These are phyloP conservation scores for Lagria hirta DNA, from an alignment of 2,888 invertebrate genomes.

Conservation along the genomic window DNA sequence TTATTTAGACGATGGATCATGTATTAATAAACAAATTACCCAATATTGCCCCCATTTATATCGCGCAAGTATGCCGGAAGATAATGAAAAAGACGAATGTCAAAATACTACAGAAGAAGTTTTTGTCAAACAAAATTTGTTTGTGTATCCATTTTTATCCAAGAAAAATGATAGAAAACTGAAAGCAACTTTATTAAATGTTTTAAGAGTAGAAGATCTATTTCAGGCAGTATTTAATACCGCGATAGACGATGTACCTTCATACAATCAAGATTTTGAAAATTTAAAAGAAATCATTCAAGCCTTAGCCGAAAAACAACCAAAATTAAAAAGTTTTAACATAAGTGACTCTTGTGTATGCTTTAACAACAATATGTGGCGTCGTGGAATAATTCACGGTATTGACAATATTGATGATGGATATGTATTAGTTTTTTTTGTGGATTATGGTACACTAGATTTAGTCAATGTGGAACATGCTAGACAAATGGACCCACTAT, in stretches of 20 bases:
- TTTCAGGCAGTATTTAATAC: constrained; percentile 37
- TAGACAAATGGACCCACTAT: constrained; percentile 57
- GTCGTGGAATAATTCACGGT: constrained; percentile 66
- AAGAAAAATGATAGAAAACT: no score
- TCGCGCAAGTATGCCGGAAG: constrained; percentile 1
- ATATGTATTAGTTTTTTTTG: constrained; percentile 64
- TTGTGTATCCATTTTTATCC: background rate
- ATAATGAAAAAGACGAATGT: background rate
- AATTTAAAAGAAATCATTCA: constrained; percentile 59
- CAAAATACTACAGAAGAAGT: background rate
- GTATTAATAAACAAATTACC: constrained; percentile 56
- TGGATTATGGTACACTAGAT: constrained; percentile 75
- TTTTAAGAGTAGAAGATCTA: background rate
- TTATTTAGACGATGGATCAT: constrained; percentile 31
- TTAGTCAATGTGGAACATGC: constrained; percentile 54
- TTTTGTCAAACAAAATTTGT: background rate
- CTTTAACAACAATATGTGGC: constrained; percentile 67
- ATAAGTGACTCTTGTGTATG: constrained; percentile 65
- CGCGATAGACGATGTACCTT: constrained; percentile 12
- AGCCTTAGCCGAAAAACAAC: constrained; percentile 51
- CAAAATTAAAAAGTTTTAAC: constrained; percentile 48
- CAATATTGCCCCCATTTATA: constrained; percentile 36
- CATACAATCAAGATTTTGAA: constrained; percentile 52
- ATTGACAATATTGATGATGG: constrained; percentile 50
- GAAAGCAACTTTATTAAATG: no score